phyloP scores from a whole-genome alignment of 2,888 invertebrate genomes.

The Platycheirus rosarum region DNA sequence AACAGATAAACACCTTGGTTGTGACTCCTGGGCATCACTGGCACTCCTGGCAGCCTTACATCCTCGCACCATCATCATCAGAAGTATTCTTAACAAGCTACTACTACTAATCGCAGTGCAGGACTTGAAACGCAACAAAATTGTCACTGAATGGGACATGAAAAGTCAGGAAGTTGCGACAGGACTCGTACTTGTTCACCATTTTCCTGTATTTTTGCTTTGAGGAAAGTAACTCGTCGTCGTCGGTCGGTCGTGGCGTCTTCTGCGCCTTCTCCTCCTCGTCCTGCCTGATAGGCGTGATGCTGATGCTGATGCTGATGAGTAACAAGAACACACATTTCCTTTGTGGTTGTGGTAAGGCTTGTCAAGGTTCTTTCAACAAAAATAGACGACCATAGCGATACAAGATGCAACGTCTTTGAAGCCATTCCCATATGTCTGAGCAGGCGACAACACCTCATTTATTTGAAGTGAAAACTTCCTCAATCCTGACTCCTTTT shows the following conservation, averaged over 20 bases:
- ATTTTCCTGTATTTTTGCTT: slow-evolving; percentile 59
- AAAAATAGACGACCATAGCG: slow-evolving; percentile 24
- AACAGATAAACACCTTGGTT: slow-evolving; percentile 65
- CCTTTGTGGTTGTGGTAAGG: slow-evolving; percentile 58
- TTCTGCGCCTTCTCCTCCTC: neutral
- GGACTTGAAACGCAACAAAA: slow-evolving; percentile 57
- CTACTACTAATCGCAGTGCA: slow-evolving; percentile 62
- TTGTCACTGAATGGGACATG: slow-evolving; percentile 64
- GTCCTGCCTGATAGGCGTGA: slow-evolving; percentile 58
- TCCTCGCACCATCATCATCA: slow-evolving; percentile 14
- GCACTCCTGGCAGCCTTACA: neutral
- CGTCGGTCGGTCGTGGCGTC: neutral
- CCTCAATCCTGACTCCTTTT: slow-evolving; percentile 53
- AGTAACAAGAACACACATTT: slow-evolving; percentile 64
- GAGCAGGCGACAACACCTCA: slow-evolving; percentile 56
- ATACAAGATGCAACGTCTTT: slow-evolving; percentile 27
- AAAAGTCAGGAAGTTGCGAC: slow-evolving; percentile 68
- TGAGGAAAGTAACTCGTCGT: slow-evolving; percentile 53
- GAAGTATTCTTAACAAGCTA: slow-evolving; percentile 46
- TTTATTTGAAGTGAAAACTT: slow-evolving; percentile 57
- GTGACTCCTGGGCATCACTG: slow-evolving; percentile 27
- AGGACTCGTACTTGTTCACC: slow-evolving; percentile 60
- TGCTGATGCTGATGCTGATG: too few relatives aligned
- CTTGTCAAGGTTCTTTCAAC: slow-evolving; percentile 16
- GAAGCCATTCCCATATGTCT: too few relatives aligned